Conservation (phyloP, 2,888 invertebrate species). For the Liodrosophila aerea region DNA sequence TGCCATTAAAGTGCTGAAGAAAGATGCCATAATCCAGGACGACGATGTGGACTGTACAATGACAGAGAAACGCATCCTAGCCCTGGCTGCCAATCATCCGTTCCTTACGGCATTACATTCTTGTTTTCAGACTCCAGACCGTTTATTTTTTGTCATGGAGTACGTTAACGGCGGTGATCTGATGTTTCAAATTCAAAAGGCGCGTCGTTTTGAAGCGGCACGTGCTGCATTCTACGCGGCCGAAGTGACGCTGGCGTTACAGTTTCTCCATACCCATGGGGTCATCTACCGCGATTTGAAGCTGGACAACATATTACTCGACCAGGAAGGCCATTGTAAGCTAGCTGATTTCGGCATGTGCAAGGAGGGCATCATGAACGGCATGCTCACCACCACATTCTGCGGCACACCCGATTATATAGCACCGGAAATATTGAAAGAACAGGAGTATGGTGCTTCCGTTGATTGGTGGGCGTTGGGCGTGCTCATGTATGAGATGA, state of each 20-base stretch:
- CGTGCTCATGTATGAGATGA: slow-evolving; percentile 99
- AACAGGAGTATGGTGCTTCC: slow-evolving; percentile 94
- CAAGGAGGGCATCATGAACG: slow-evolving; percentile 88
- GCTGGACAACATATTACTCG: slow-evolving; percentile 98
- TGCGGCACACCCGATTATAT: slow-evolving; percentile 99
- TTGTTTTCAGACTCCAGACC: slow-evolving; percentile 98
- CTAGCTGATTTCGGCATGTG: slow-evolving; percentile 99
- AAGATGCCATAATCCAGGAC: slow-evolving; percentile 98
- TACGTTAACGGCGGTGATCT: slow-evolving; percentile 99
- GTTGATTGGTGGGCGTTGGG: slow-evolving; percentile 99
- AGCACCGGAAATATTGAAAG: slow-evolving; percentile 98
- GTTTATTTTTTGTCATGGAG: slow-evolving; percentile 99
- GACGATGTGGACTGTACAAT: slow-evolving; percentile 99
- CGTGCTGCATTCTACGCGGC: slow-evolving; percentile 97
- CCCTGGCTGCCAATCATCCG: slow-evolving; percentile 98
- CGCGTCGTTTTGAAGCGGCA: slow-evolving; percentile 98
- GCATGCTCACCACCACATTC: slow-evolving; percentile 96
- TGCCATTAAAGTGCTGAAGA: slow-evolving; percentile 95
- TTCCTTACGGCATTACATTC: slow-evolving; percentile 98
- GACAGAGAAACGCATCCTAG: slow-evolving; percentile 98
- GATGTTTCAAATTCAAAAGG: slow-evolving; percentile 99
- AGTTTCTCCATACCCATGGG: slow-evolving; percentile 97
- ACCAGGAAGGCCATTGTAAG: slow-evolving; percentile 97
- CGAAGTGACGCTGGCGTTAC: slow-evolving; percentile 98
- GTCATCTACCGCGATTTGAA: slow-evolving; percentile 99